A percentile compares a stretch with the other conserved stretches of the same genome.
phyloP scores from a whole-genome alignment of 2,888 invertebrate genomes.

The Drosophila algonquin region DNA sequence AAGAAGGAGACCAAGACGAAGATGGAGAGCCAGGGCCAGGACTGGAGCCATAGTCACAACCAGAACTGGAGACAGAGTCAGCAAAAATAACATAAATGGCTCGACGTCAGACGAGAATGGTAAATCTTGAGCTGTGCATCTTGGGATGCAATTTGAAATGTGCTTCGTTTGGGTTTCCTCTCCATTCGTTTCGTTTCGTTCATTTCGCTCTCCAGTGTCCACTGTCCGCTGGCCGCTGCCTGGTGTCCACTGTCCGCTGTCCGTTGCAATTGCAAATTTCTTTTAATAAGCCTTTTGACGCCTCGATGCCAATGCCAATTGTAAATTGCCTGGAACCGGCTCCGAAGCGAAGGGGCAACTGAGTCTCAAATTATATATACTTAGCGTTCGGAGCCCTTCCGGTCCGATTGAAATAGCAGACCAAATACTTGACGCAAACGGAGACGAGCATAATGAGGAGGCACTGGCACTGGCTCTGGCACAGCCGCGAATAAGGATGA shows the following conservation, averaged over 20 bases:
- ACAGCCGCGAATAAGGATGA: conserved; percentile 17
- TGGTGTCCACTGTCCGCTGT: conserved; percentile 13
- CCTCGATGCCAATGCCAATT: conserved; percentile 75
- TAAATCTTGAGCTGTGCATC: conserved; percentile 54
- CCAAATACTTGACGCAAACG: conserved; percentile 51
- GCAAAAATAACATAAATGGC: conserved; percentile 69
- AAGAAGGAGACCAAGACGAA: conserved; percentile 11
- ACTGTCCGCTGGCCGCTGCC: not conserved
- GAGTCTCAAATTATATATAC: conserved; percentile 66
- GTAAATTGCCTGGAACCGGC: conserved; percentile 59
- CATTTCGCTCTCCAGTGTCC: conserved; percentile 26
- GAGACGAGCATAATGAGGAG: conserved; percentile 61
- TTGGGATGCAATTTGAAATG: conserved; percentile 40
- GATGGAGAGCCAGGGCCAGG: conserved; percentile 29
- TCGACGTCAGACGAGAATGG: conserved; percentile 49
- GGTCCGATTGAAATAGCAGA: conserved; percentile 64
- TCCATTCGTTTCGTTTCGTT: conserved; percentile 23
- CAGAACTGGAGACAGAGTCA: not conserved
- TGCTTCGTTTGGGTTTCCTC: conserved; percentile 21
- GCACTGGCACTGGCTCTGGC: not conserved
- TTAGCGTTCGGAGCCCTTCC: conserved; percentile 46
- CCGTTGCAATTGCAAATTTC: conserved; percentile 79
- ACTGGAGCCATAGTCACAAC: conserved; percentile 13
- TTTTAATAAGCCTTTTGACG: conserved; percentile 82
- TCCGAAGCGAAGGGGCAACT: not conserved